Base-by-base conservation (phyloP, 2,888 invertebrate species). In the Elysia crispata region DNA sequence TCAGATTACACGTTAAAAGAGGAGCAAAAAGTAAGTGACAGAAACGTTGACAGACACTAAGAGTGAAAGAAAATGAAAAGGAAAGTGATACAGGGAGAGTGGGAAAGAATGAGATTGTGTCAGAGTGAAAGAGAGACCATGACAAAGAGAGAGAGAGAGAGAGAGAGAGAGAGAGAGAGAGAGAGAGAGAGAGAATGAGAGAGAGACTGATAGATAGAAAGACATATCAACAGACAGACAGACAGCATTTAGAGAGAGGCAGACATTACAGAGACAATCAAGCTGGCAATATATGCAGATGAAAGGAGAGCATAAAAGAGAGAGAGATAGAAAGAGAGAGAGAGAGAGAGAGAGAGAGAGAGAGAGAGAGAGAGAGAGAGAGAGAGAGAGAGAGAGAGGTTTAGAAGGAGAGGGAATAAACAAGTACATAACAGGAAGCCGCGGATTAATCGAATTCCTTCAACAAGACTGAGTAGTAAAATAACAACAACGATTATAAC, bases 291-390 rank as follows among this genome's bases (percentile, higher is more conserved):
- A 66, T 28, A 66, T 13, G n/a, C 11, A 66, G 18, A 31, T 31
- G n/a, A 20, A 69, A 31, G 31, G n/a, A 69, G 31, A 69, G 31
- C 28, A 41, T 30, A 31, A 6, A 41, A 41, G 41, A 72, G 49
- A 50, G 50, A 49, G 72, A 49, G 72, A 50, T 8, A 72, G 23
- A 54, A 50, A 72, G 20, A 72, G 72, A 72, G 72, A 72, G 5
- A 54, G 50, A 72, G 41, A 72, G 49, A 72, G 41, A 72, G 50
- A 49, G 13, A 72, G 72, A 74, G 23, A 73, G 28, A 54, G 20
- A 41, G 70, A 70, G 50, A 25, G 60, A 60, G 25, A 60, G 60
- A 60, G 60, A 60, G 60, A 41, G 41, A 11, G 60, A 60, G 60
- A 60, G 60, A 3, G 60, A 60, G 60, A 60, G 60, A 60, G 15